Conservation (phyloP, 2,888 invertebrate species). For the Morinoia aosen region DNA sequence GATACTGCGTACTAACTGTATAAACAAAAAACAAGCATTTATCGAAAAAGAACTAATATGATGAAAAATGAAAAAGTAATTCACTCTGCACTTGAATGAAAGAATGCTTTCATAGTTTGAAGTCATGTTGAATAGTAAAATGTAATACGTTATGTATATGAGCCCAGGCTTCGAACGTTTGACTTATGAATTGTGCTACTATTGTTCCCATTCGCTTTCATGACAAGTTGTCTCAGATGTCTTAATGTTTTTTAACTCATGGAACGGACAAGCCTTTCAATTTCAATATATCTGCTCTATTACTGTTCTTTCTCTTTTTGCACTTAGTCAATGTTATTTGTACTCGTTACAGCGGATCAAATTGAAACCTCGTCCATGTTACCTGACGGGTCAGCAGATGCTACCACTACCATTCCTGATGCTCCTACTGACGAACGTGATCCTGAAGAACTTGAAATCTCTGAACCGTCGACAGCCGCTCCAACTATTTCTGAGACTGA, state of each 20-base stretch:
- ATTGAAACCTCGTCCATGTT: background rate
- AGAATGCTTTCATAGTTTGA: too few species aligned
- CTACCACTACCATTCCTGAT: background rate
- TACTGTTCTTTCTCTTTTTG: background rate
- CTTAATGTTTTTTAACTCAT: background rate
- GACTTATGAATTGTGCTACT: background rate
- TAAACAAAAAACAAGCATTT: too few species aligned
- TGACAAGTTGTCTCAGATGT: background rate
- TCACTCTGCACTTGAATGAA: too few species aligned
- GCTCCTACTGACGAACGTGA: background rate
- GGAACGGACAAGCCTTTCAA: background rate
- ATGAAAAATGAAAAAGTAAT: too few species aligned
- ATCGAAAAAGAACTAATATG: too few species aligned
- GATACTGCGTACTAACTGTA: too few species aligned
- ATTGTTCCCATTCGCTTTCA: background rate
- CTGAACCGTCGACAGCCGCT: background rate
- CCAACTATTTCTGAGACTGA: constrained; percentile 12
- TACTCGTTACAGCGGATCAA: constrained; percentile 18
- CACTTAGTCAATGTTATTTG: background rate
- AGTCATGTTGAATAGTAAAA: too few species aligned
- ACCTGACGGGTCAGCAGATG: background rate
- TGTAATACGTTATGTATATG: too few species aligned
- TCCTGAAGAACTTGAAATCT: constrained; percentile 27
- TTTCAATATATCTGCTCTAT: background rate
- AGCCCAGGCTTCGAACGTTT: background rate